Evolutionary conservation across 2,888 invertebrate species (phyloP), one percentile per base, ranked within the genome.

Genomic region (Dione vanillae): DNA sequence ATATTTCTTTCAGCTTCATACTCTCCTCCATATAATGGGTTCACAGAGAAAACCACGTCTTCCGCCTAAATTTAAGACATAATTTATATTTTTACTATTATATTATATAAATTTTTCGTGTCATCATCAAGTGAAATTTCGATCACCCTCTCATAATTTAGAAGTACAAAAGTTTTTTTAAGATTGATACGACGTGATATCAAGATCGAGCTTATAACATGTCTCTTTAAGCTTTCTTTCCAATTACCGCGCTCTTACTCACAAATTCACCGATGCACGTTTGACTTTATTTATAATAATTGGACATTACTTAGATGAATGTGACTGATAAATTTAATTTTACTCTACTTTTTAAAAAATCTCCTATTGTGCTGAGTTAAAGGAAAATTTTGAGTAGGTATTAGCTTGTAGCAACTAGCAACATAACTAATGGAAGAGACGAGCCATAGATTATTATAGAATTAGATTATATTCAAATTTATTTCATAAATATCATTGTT

Each of bases 151-250:
- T 56, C 20, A 49, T 41, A 41, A 59, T 16, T 56, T 40, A 11
- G 12, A 56, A 40, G 56, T 56, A 56, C 40, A 56, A 43, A 49
- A 16, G n/a, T 51, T 41, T 67, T 51, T 10, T 54, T 45, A 51
- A 62, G 68, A 62, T 68, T 62, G 35, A n/a, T 27, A 27, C 27
- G 2, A 27, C 27, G 27, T 27, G 27, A 27, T n/a, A 68, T 62
- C 68, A 45, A 45, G 43, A 52, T 10, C 45, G 43, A 43, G 11
- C 45, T 68, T 61, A 37, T 61, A 11, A 51, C 40, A n/a, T 19
- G 37, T 20, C 58, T 43, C 2, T 37, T 49, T 49, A 40, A 45
- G 20, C 52, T 62, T 68, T 68, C 62, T 35, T 52, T 52, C n/a
- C 54, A 45, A 66, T 54, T 45, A 54, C 56, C 45, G 16, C 56